phyloP scores from a whole-genome alignment of 2,797 vertebrate species.

The Acanthornis magna region DNA sequence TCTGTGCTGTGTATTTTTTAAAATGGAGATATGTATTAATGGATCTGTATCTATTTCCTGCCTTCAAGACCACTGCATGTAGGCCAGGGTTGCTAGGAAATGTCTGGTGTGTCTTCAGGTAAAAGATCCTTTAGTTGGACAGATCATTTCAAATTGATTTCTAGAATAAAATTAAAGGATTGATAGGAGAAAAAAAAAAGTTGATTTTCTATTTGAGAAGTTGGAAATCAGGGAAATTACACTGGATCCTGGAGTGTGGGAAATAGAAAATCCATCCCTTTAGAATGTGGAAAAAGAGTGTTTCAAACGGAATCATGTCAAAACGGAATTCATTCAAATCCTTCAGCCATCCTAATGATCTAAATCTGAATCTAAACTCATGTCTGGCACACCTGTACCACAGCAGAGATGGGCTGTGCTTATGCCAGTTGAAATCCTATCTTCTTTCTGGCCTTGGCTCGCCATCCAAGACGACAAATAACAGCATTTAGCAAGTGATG shows the following conservation, averaged over 20 bases:
- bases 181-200: background rate
- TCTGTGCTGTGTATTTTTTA: background rate
- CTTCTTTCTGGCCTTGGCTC: background rate
- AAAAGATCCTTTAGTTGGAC: background rate
- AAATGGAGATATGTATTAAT: background rate
- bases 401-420: background rate
- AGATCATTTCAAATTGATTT: background rate
- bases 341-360: background rate
- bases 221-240: background rate
- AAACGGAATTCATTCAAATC: background rate
- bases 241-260: background rate
- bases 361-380: background rate
- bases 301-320: background rate
- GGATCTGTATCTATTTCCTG: background rate
- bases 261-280: background rate
- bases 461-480: background rate
- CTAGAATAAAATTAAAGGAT: background rate
- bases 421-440: background rate
- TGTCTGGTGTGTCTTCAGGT: background rate
- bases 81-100: background rate
- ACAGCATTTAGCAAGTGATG: background rate
- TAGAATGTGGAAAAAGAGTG: background rate
- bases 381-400: background rate
- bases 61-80: background rate
- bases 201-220: background rate